phyloP scores from a whole-genome alignment of 2,113 vertebrate genomes.

The Hassar affinis region DNA sequence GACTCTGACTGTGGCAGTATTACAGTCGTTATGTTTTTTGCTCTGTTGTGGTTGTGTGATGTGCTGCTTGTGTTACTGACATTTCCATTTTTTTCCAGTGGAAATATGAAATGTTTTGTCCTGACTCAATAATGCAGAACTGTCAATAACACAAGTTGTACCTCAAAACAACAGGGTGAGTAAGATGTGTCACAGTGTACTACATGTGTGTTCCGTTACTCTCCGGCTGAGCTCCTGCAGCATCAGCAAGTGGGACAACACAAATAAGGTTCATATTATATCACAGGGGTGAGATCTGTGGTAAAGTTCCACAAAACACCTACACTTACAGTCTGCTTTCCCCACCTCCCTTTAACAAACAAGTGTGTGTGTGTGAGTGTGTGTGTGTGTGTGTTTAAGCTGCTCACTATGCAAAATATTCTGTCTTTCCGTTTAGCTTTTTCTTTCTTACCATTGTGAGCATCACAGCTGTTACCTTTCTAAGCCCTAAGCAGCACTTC shows the following conservation, averaged over 20 bases:
- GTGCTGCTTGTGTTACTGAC: no score
- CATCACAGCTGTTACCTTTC: background rate
- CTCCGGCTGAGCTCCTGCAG: background rate
- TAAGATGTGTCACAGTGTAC: no score
- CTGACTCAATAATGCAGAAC: no score
- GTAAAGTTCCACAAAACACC: slow-evolving; percentile 1
- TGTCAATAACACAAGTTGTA: no score
- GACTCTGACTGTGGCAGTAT: no score
- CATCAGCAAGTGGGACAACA: background rate
- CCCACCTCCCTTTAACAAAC: background rate
- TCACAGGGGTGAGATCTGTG: background rate
- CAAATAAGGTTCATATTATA: no score
- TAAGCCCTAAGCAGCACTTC: background rate
- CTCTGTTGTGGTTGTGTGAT: no score
- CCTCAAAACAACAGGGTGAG: no score
- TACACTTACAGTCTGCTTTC: background rate
- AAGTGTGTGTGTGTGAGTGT: background rate
- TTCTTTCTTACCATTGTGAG: background rate
- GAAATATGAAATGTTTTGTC: no score
- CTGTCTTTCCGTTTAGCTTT: background rate
- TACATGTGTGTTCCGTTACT: background rate
- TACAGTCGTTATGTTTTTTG: no score
- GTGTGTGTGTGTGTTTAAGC: no score
- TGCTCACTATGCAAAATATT: background rate
- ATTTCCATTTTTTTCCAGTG: no score